Evolutionary conservation across 2,888 invertebrate genomes (phyloP).

Genomic region (Drosophila subsilvestris): DNA sequence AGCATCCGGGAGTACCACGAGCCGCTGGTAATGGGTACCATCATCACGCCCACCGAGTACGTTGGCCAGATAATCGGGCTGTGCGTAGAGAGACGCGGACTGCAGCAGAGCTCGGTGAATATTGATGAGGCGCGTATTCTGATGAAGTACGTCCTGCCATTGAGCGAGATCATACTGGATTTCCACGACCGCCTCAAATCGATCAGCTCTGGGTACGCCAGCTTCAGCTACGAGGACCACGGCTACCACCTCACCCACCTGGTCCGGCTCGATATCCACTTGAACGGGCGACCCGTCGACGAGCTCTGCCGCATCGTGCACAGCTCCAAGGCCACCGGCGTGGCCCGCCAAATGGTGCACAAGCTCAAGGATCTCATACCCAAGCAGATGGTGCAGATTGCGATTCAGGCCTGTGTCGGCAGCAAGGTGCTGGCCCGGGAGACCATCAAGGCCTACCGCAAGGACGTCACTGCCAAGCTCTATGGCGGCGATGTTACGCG

Average conservation of each 20-base stretch:
- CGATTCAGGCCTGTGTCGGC: conserved; percentile 93
- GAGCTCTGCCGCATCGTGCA: conserved; percentile 94
- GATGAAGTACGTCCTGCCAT: conserved; percentile 92
- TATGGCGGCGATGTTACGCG: conserved; percentile 97
- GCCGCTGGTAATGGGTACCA: conserved; percentile 94
- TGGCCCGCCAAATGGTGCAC: conserved; percentile 88
- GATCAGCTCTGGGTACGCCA: conserved; percentile 96
- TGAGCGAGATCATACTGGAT: conserved; percentile 97
- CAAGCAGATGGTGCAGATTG: conserved; percentile 93
- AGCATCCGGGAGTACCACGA: conserved; percentile 92
- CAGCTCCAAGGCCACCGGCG: conserved; percentile 86
- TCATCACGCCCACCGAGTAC: conserved; percentile 93
- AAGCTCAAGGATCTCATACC: conserved; percentile 94
- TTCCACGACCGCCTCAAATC: conserved; percentile 97
- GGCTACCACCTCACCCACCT: conserved; percentile 92
- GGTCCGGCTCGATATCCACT: conserved; percentile 88
- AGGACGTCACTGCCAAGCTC: conserved; percentile 97
- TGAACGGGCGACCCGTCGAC: conserved; percentile 93
- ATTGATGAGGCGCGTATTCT: conserved; percentile 93
- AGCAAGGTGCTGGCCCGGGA: conserved; percentile 93
- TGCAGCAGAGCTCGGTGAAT: conserved; percentile 87
- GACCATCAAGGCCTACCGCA: conserved; percentile 93
- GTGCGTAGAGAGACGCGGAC: conserved; percentile 90
- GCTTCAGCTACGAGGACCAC: conserved; percentile 95
- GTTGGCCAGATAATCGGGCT: conserved; percentile 89